Evolutionary conservation across 1,140 invertebrate species (phyloP).

Genomic region (Drosophila persimilis): DNA sequence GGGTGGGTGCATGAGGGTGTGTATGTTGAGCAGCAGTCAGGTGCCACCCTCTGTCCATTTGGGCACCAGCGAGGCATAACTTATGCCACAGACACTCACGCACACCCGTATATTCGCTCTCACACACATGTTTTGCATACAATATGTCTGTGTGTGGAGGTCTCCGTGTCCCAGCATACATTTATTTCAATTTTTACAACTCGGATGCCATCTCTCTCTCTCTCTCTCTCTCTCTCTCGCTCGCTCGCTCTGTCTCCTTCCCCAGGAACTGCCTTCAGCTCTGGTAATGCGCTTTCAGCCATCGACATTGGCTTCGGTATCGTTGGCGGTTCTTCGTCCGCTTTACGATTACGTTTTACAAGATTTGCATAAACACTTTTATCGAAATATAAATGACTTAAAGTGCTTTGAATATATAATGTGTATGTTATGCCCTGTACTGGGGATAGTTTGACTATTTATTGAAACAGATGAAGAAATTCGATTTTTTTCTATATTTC

Average conservation of each 20-base stretch:
- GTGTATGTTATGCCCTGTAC: conserved; percentile 17
- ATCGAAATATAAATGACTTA: conserved; percentile 79
- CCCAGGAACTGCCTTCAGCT: conserved; percentile 3
- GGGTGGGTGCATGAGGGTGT: not conserved
- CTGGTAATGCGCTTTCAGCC: conserved; percentile 55
- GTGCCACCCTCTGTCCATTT: conserved; percentile 45
- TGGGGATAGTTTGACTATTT: not conserved
- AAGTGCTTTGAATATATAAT: conserved; percentile 57
- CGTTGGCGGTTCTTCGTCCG: conserved; percentile 37
- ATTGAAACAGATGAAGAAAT: not conserved
- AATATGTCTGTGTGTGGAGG: conserved; percentile 45
- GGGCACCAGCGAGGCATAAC: conserved; percentile 54
- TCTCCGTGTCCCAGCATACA: conserved; percentile 53
- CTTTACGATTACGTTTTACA: conserved; percentile 61
- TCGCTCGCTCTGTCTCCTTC: not conserved
- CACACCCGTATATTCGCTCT: conserved; percentile 27
- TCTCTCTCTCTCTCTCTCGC: not conserved
- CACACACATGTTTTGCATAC: conserved; percentile 37
- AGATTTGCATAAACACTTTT: conserved; percentile 78
- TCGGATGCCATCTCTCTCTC: conserved; percentile 42
- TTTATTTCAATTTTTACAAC: conserved; percentile 78
- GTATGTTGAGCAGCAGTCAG: conserved; percentile 4
- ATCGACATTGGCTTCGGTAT: conserved; percentile 43
- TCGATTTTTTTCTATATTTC: too few relatives aligned
- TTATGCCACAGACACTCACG: conserved; percentile 59